phyloP scores from a whole-genome alignment of 2,113 vertebrate genomes.

The Aspidoscelis tigris region DNA sequence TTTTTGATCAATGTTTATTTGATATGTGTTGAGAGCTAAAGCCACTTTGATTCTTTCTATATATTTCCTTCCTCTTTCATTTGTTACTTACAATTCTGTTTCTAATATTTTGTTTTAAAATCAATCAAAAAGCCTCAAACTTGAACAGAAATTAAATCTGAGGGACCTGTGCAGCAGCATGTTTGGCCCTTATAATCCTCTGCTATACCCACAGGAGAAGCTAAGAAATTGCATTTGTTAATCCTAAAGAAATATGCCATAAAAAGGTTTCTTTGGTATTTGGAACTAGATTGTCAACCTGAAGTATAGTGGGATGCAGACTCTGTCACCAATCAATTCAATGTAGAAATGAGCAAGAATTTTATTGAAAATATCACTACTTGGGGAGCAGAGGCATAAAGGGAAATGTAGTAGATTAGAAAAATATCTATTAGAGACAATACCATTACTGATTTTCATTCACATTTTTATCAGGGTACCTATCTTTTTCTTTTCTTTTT shows the following conservation, averaged over 20 bases:
- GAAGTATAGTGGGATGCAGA: neutral
- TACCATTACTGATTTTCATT: too few species aligned
- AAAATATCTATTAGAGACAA: too few species aligned
- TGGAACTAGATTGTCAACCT: neutral
- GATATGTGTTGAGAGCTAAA: conserved; percentile 27
- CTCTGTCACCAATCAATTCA: neutral
- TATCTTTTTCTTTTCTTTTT: too few species aligned
- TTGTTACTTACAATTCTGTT: conserved; percentile 18
- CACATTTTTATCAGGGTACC: neutral
- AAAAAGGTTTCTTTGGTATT: neutral
- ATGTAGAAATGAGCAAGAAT: neutral
- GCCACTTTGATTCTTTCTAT: conserved; percentile 11
- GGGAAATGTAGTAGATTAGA: too few species aligned
- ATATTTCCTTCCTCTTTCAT: conserved; percentile 23
- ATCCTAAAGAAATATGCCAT: neutral
- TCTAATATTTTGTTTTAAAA: conserved; percentile 23
- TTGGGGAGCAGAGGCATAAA: too few species aligned
- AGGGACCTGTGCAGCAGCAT: neutral
- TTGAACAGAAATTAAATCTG: conserved; percentile 30
- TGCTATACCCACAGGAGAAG: neutral
- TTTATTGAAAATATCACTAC: too few species aligned
- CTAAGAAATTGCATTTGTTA: neutral
- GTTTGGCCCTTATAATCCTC: neutral
- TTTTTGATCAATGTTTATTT: conserved; percentile 31
- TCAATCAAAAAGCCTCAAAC: conserved; percentile 18